phyloP scores from a whole-genome alignment of 2,797 vertebrate species.

The Sebastes steindachneri region DNA sequence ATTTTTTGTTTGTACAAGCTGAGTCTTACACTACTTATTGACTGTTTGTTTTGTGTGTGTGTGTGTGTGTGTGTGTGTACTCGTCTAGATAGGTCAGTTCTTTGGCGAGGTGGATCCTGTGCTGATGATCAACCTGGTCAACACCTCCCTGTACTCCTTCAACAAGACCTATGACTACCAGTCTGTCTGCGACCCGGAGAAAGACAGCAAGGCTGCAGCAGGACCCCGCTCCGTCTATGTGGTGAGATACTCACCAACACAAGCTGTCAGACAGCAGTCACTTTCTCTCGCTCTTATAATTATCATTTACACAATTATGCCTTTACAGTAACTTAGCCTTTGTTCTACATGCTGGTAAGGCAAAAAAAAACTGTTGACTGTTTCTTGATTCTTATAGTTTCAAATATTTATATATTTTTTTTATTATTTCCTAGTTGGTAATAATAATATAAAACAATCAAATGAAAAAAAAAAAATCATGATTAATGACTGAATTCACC shows the following conservation, averaged over 20 bases:
- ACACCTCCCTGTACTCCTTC: constrained; percentile 92
- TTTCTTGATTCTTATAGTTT: not conserved
- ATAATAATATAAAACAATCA: too few relatives aligned
- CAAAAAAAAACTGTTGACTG: not conserved
- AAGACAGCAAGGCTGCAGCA: constrained; percentile 92
- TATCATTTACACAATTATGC: not conserved
- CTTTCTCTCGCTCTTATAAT: not conserved
- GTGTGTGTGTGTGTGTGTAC: not conserved
- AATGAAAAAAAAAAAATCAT: too few relatives aligned
- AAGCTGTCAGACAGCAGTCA: not conserved
- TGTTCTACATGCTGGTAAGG: not conserved
- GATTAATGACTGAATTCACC: too few relatives aligned
- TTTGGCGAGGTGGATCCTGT: constrained; percentile 97
- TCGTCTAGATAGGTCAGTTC: constrained; percentile 93
- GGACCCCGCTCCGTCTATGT: constrained; percentile 90
- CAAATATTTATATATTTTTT: not conserved
- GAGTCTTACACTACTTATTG: not conserved
- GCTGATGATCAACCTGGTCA: constrained; percentile 93
- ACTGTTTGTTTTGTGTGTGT: not conserved
- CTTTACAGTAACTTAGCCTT: not conserved
- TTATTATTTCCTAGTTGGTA: not conserved
- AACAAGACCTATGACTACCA: constrained; percentile 99
- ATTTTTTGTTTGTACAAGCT: not conserved
- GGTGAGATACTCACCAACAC: constrained; percentile 80
- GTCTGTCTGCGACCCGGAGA: constrained; percentile 94